A percentile compares a stretch with the other conserved stretches of the same genome.
Evolutionary conservation across 2,797 vertebrate genomes (phyloP).

Genomic region (Parotocinclus haroldoi): DNA sequence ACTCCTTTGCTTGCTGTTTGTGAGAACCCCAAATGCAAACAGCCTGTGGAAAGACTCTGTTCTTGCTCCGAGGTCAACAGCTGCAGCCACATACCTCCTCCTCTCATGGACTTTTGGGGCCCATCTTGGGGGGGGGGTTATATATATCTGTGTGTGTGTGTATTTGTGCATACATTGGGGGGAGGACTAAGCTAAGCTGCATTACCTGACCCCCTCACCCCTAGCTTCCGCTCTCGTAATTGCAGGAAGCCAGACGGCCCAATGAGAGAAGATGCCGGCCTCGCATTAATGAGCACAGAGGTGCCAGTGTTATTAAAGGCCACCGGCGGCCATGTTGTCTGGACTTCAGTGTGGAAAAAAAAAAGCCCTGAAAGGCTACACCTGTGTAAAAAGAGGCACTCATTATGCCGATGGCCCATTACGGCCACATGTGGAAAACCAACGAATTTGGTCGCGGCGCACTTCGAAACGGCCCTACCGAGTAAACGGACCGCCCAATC

Average conservation of each 20-base stretch:
- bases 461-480: constrained; percentile 9
- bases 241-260: constrained; percentile 74
- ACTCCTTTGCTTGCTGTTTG: constrained; percentile 10
- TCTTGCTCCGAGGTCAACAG: constrained; percentile 38
- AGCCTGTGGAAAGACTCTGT: constrained; percentile 37
- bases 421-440: constrained; percentile 20
- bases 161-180: background rate
- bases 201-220: constrained; percentile 74
- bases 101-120: constrained; percentile 16
- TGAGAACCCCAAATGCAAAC: constrained; percentile 34
- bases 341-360: constrained; percentile 21
- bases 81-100: constrained; percentile 29
- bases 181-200: constrained; percentile 29
- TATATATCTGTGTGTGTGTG: background rate
- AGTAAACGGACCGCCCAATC: too few relatives aligned
- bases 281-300: constrained; percentile 72
- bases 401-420: constrained; percentile 37
- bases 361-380: constrained; percentile 30
- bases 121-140: background rate
- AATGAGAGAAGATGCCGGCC: constrained; percentile 61
- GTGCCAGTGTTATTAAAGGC: constrained; percentile 34
- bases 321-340: constrained; percentile 42
- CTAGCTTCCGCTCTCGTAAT: constrained; percentile 78
- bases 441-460: background rate
- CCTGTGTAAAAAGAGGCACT: constrained; percentile 37